phyloP scores from a whole-genome alignment of 2,797 vertebrate genomes.

The Anguilla obscura region DNA sequence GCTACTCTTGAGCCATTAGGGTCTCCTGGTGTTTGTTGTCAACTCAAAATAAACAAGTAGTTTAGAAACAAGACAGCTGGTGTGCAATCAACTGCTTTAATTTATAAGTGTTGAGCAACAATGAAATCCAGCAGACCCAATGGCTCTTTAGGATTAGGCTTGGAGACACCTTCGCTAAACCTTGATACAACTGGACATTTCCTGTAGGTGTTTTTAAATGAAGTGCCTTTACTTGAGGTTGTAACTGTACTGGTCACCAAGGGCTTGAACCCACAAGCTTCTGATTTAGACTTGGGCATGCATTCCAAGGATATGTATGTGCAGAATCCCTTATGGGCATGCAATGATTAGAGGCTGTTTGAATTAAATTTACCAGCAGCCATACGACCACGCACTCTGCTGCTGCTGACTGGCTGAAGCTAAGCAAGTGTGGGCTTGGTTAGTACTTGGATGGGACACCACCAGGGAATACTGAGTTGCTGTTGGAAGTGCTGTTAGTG shows the following conservation, averaged over 20 bases:
- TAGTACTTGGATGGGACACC: too few species aligned
- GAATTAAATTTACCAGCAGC: neutral
- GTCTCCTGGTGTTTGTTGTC: neutral
- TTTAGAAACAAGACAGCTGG: neutral
- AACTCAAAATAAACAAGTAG: neutral
- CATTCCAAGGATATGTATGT: neutral
- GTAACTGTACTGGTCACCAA: neutral
- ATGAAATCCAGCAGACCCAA: neutral
- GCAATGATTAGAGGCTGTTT: neutral
- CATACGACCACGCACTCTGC: too few species aligned
- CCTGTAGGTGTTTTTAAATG: neutral
- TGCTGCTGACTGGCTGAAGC: too few species aligned
- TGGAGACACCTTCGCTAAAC: neutral
- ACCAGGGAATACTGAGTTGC: too few species aligned
- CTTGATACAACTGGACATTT: neutral
- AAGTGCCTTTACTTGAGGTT: neutral
- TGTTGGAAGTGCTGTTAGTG: too few species aligned
- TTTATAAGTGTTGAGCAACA: neutral
- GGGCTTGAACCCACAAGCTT: neutral
- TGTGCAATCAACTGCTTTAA: neutral
- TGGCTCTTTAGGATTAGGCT: neutral
- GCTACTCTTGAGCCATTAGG: neutral
- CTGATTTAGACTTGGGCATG: neutral
- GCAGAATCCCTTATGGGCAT: neutral
- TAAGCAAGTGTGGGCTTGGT: too few species aligned